Conservation (phyloP, 2,888 invertebrate species). For the Aleiodes alternator region DNA sequence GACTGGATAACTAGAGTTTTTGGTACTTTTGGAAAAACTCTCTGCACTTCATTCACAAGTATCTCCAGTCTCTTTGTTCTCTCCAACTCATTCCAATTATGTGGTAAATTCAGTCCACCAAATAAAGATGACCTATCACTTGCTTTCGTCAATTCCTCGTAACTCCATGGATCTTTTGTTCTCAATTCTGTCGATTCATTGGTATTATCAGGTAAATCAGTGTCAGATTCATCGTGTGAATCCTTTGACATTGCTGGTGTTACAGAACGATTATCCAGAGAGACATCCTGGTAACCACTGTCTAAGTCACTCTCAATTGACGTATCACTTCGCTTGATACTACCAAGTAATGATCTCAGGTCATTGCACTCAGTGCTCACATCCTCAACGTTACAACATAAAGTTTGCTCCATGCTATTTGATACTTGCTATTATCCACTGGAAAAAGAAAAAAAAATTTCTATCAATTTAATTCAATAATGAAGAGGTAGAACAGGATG, state of each 20-base stretch:
- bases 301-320: constrained; percentile 25
- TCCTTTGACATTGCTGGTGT: constrained; percentile 9
- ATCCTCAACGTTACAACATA: constrained; percentile 14
- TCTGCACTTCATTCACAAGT: constrained; percentile 18
- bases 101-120: constrained; percentile 28
- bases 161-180: not conserved
- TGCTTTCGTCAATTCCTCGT: constrained; percentile 6
- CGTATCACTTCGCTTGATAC: constrained; percentile 15
- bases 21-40: constrained; percentile 43
- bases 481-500: too few species aligned
- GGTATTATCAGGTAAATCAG: not conserved
- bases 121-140: not conserved
- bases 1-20: constrained; percentile 41
- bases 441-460: not conserved
- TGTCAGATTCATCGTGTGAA: constrained; percentile 9
- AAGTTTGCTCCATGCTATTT: constrained; percentile 23
- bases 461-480: too few species aligned
- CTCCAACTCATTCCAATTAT: constrained; percentile 46
- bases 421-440: constrained; percentile 1
- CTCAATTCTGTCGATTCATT: not conserved
- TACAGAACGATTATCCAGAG: constrained; percentile 11
- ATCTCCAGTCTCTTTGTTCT: constrained; percentile 46
- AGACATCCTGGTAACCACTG: constrained; percentile 22
- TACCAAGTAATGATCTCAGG: constrained; percentile 14
- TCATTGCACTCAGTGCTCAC: constrained; percentile 31